Evolutionary conservation across 2,113 vertebrate genomes (phyloP).

Genomic region (Lepus americanus): DNA sequence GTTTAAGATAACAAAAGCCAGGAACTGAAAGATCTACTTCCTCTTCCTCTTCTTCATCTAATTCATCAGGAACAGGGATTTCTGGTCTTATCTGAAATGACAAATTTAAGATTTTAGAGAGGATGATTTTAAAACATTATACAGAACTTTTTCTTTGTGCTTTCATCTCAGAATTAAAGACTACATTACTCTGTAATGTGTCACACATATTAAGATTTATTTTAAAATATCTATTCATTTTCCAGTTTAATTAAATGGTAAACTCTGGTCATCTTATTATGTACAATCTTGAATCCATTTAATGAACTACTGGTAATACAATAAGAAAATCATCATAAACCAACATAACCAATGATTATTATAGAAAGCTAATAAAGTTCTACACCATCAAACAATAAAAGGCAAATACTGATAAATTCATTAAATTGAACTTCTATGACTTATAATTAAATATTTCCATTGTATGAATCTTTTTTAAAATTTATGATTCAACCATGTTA

Average conservation of each 20-base stretch:
- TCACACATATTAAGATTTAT: constrained; percentile 34
- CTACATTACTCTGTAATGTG: background rate
- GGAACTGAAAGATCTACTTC: constrained; percentile 91
- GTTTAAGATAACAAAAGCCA: constrained; percentile 93
- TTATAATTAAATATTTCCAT: constrained; percentile 61
- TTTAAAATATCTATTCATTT: background rate
- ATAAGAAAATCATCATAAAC: constrained; percentile 46
- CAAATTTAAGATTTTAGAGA: constrained; percentile 4
- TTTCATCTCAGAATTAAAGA: constrained; percentile 17
- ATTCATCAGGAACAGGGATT: constrained; percentile 82
- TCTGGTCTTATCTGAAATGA: constrained; percentile 90
- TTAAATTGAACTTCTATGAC: background rate
- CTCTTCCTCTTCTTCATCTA: constrained; percentile 85
- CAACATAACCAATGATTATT: constrained; percentile 41
- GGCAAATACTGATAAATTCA: constrained; percentile 36
- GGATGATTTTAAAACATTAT: background rate
- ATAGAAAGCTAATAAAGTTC: constrained; percentile 66
- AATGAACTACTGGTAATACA: constrained; percentile 30
- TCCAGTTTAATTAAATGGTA: constrained; percentile 33
- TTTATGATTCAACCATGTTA: background rate
- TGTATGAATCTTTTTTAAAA: constrained; percentile 3
- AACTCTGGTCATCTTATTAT: constrained; percentile 34
- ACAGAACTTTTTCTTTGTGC: background rate
- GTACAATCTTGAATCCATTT: background rate
- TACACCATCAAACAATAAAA: background rate